Conservation (phyloP, 1,140 invertebrate genomes). For the Melipona quadrifasciata region DNA sequence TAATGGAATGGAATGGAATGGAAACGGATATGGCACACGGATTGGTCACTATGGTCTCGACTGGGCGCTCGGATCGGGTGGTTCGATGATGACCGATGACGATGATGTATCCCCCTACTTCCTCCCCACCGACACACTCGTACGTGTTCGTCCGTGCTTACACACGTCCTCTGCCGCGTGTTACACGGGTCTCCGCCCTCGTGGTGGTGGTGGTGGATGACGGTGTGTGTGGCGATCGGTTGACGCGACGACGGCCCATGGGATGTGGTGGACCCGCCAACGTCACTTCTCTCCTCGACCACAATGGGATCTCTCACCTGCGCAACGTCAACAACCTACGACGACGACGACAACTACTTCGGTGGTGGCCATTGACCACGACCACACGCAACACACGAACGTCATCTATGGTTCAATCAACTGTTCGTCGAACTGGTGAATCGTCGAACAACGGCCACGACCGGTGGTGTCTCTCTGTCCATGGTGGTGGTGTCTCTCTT, state of each 20-base stretch:
- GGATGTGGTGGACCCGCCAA: slow-evolving; percentile 48
- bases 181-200: slow-evolving; percentile 66
- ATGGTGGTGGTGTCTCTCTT: slow-evolving; percentile 10
- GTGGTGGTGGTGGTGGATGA: slow-evolving; percentile 63
- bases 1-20: slow-evolving; percentile 79
- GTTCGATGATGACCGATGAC: slow-evolving; percentile 64
- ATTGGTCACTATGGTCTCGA: slow-evolving; percentile 74
- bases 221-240: slow-evolving; percentile 63
- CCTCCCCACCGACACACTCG: slow-evolving; percentile 67
- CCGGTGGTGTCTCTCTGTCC: slow-evolving; percentile 31
- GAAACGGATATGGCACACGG: slow-evolving; percentile 76
- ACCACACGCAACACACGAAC: background rate
- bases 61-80: slow-evolving; percentile 69
- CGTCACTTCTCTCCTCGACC: slow-evolving; percentile 14
- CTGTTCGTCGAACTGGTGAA: slow-evolving; percentile 1
- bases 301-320: background rate
- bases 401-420: background rate
- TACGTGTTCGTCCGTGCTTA: slow-evolving; percentile 69
- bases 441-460: slow-evolving; percentile 26
- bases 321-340: background rate
- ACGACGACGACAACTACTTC: slow-evolving; percentile 29
- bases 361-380: slow-evolving; percentile 20
- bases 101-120: slow-evolving; percentile 61
- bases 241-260: slow-evolving; percentile 40
- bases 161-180: slow-evolving; percentile 70